phyloP scores from a whole-genome alignment of 1,140 invertebrate species.

The Pectinophora gossypiella region DNA sequence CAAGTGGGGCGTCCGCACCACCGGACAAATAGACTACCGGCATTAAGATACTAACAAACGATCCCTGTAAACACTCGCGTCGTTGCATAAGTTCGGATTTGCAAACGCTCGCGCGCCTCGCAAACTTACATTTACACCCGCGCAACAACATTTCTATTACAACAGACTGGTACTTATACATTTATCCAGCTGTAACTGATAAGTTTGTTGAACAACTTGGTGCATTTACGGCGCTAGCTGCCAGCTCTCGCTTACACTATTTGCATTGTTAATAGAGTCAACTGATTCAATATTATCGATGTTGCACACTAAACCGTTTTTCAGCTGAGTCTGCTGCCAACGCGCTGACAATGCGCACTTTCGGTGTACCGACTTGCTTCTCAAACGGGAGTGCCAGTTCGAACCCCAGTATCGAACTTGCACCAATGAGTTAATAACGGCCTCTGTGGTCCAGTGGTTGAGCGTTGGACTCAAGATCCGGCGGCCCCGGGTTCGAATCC shows the following conservation, averaged over 20 bases:
- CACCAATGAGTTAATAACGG: too few species aligned
- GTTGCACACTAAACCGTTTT: conserved; percentile 5
- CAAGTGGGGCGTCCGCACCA: too few species aligned
- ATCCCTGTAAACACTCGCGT: conserved; percentile 52
- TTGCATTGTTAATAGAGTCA: conserved; percentile 60
- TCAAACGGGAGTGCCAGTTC: too few species aligned
- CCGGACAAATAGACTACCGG: conserved; percentile 34
- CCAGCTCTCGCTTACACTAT: conserved; percentile 35
- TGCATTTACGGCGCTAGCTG: conserved; percentile 52
- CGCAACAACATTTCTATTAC: neutral
- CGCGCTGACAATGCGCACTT: too few species aligned
- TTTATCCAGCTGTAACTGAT: neutral
- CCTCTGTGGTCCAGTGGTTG: too few species aligned
- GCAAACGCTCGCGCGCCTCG: conserved; percentile 45
- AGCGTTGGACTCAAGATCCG: too few species aligned
- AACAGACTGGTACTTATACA: neutral
- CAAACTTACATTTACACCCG: conserved; percentile 21
- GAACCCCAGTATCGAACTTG: too few species aligned
- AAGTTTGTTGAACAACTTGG: conserved; percentile 29
- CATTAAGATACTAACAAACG: conserved; percentile 55
- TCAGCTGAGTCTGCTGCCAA: neutral
- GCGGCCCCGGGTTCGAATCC: too few species aligned
- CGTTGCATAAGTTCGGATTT: conserved; percentile 57
- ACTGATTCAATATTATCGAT: conserved; percentile 57
- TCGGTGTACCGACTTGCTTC: too few species aligned